A percentile compares a stretch with the other conserved stretches of the same genome.
phyloP scores from a whole-genome alignment of 2,797 vertebrate species.

The Varecia variegata region DNA sequence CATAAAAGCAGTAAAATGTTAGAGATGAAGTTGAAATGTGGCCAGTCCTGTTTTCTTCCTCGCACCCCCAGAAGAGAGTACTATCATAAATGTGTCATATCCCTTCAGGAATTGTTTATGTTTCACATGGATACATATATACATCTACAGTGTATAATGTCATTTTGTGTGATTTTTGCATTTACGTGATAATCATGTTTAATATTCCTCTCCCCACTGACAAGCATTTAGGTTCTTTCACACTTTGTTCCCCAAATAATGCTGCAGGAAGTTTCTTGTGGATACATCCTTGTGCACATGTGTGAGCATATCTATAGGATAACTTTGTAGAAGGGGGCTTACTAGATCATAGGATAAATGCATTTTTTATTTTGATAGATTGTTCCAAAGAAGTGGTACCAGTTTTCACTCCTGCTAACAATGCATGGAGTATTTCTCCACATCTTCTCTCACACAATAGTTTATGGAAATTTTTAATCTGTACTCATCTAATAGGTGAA shows the following conservation, averaged over 20 bases:
- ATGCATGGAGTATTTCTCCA: not conserved
- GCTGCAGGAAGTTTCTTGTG: not conserved
- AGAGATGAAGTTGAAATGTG: not conserved
- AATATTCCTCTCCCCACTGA: not conserved
- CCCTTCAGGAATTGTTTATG: not conserved
- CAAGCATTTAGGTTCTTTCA: not conserved
- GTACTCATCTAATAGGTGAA: not conserved
- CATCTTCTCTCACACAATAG: not conserved
- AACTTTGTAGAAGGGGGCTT: not conserved
- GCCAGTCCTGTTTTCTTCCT: not conserved
- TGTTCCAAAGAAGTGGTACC: not conserved
- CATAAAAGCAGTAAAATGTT: conserved; percentile 9
- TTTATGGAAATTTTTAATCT: not conserved
- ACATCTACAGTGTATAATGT: not conserved
- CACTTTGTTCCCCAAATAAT: not conserved
- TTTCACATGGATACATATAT: not conserved
- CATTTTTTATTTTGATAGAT: not conserved
- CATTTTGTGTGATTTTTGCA: not conserved
- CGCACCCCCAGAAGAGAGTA: not conserved
- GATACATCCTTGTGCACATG: not conserved
- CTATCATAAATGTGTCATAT: not conserved
- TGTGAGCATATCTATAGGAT: not conserved
- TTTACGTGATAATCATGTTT: not conserved
- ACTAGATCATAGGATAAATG: not conserved
- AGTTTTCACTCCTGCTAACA: not conserved